Base-by-base conservation (phyloP, 2,113 vertebrate genomes). In the Oryzias javanicus region DNA sequence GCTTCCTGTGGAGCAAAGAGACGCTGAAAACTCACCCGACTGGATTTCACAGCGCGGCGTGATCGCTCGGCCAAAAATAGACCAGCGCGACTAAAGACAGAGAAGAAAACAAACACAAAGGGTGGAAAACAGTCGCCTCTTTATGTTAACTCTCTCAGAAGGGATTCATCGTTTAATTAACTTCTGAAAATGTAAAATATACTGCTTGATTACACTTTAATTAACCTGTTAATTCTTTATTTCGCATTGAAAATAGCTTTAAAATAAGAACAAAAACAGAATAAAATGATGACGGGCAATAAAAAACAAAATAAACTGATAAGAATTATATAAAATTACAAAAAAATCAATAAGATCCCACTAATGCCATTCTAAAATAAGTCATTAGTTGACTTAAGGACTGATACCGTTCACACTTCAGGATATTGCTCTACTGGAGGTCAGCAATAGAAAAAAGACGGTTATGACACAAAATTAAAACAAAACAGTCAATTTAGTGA, bases 1-100 rank as follows among this genome's bases (percentile, higher is more conserved):
- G 6, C 67, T 66, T 71, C 53, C 67, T 44, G 41, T 14, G 44
- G 69, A 50, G 69, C 61, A 50, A 44, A 60, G 65, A 24, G 61
- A 69, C 47, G 18, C 10, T 20, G 6, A 62, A 61, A 27, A 40
- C 52, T 18, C 72, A 48, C 72, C 68, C 64, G 69, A 64, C 35
- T 51, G 70, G 18, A 60, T 27, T 27, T 27, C 25, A 27, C 25
- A 27, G 4, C 4, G 25, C 25, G 6, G n/a, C n/a, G n/a, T n/a
- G 25, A 25, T 42, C n/a, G 5, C 25, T 8, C 5, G 41, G 63
- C 64, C 66, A 71, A 53, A 77, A 64, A 62, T 35, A 35, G 35
- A 55, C 3, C 6, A 1, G 19, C 55, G 22, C 24, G 22, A 45
- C 19, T 44, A 19, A 16, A 35, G 16, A 53, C 42, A 41, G 61